phyloP scores from a whole-genome alignment of 2,888 invertebrate species.

The Cheilosia vernalis region DNA sequence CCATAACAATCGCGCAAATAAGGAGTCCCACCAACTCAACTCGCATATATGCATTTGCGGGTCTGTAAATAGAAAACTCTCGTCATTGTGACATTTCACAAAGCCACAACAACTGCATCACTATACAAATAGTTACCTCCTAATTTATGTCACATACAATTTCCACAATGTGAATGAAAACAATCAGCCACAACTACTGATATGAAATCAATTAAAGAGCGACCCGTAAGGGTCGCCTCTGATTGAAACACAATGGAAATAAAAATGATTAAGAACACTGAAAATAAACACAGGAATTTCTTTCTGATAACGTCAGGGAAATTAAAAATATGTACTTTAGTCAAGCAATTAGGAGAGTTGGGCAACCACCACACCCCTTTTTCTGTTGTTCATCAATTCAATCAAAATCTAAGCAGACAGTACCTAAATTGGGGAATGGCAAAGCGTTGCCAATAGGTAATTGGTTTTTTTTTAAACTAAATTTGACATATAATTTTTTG shows the following conservation, averaged over 20 bases:
- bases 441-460: constrained; percentile 22
- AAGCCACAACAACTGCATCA: not conserved
- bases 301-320: constrained; percentile 55
- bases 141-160: constrained; percentile 38
- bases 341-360: constrained; percentile 51
- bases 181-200: constrained; percentile 36
- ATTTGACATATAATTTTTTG: too few relatives aligned
- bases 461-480: not conserved
- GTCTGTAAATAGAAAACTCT: constrained; percentile 51
- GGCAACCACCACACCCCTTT: constrained; percentile 61
- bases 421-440: not conserved
- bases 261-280: constrained; percentile 24
- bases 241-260: constrained; percentile 51
- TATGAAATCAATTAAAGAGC: constrained; percentile 47
- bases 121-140: constrained; percentile 8
- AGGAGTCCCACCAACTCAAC: constrained; percentile 14
- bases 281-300: constrained; percentile 16
- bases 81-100: constrained; percentile 23
- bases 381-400: constrained; percentile 3
- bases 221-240: constrained; percentile 14
- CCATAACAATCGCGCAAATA: constrained; percentile 41
- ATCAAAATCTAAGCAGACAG: not conserved
- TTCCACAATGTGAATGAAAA: constrained; percentile 38
- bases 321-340: constrained; percentile 22
- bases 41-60: constrained; percentile 12